Evolutionary conservation across 2,113 vertebrate genomes (phyloP), one percentile per base, ranked within the genome.

Genomic region (Hydrolagus affinis): DNA sequence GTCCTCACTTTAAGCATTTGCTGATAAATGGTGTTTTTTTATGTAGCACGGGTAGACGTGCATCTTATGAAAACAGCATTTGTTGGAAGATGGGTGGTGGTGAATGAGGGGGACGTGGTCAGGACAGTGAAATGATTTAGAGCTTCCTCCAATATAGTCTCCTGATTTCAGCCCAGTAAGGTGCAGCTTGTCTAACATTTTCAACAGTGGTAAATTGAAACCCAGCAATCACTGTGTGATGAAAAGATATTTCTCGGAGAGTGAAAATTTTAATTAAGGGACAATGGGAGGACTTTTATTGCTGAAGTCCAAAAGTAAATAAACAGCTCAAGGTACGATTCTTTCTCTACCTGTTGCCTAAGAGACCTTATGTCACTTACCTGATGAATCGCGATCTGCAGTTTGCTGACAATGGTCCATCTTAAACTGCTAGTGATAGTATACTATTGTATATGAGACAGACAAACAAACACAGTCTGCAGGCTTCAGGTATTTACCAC

Each of bases 381-480:
- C 70, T 87, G 88, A 77, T 90, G 88, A 90, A 87, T 90, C 87
- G 87, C 71, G 76, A 86, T 19, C 88, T 87, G 86, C 86, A 0
- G 14, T 14, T 83, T 30, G 32, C 60, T 87, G 86, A 88, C 86
- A 89, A 89, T 85, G 25, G 85, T 23, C 57, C 66, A 85, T 86
- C 85, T 86, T 87, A 86, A 80, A 32, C 69, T 87, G 60, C 85
- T 10, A 19, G 8, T 85, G 74, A 71, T 87, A 86, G 80, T 23
- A 28, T 64, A 17, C 15, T 17, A 57, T 68, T 68, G 76, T 66
- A 71, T 70, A 64, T 87, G 85, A 80, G 86, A 85, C 85, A 86
- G 86, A 86, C 86, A 85, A 78, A 88, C 72, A 89, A 85, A 72
- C 64, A 66, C 69, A 83, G 78, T 70, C 68, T 77, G 25, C 72